Percentiles rank a stretch among this genome's conserved stretches.
Conservation (phyloP, 2,888 invertebrate species). For the Papilio elwesi region DNA sequence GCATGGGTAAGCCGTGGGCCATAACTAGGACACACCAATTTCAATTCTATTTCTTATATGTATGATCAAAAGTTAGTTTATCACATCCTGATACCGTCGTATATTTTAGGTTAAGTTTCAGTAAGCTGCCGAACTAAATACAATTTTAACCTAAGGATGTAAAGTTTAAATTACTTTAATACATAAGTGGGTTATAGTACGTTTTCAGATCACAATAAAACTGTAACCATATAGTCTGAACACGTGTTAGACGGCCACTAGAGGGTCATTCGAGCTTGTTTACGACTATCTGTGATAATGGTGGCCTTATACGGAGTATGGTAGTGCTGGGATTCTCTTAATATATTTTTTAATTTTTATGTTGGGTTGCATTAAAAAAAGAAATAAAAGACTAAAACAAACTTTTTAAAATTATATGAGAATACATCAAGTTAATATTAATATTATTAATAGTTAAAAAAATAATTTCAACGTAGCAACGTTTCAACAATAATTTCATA, state of each 20-base stretch:
- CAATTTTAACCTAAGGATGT: not conserved
- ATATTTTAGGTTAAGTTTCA: not conserved
- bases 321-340: conserved; percentile 41
- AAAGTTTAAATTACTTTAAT: conserved; percentile 28
- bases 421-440: too few species aligned
- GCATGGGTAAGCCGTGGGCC: conserved; percentile 46
- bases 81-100: not conserved
- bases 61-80: conserved; percentile 14
- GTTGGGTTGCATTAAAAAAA: not conserved
- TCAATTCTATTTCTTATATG: not conserved
- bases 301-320: conserved; percentile 31
- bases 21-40: conserved; percentile 1
- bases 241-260: conserved; percentile 81
- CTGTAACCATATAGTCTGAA: conserved; percentile 60
- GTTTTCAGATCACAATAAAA: conserved; percentile 24
- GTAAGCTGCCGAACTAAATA: not conserved
- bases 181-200: not conserved
- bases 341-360: conserved; percentile 17
- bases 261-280: conserved; percentile 69
- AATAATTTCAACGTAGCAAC: too few species aligned
- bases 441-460: too few species aligned
- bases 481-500: too few species aligned
- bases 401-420: too few species aligned
- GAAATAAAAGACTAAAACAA: not conserved
- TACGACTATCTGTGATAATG: conserved; percentile 57